These are phyloP conservation scores for Sebastolobus altivelis DNA, from an alignment of 2,797 vertebrate species.

Conservation along the genomic window DNA sequence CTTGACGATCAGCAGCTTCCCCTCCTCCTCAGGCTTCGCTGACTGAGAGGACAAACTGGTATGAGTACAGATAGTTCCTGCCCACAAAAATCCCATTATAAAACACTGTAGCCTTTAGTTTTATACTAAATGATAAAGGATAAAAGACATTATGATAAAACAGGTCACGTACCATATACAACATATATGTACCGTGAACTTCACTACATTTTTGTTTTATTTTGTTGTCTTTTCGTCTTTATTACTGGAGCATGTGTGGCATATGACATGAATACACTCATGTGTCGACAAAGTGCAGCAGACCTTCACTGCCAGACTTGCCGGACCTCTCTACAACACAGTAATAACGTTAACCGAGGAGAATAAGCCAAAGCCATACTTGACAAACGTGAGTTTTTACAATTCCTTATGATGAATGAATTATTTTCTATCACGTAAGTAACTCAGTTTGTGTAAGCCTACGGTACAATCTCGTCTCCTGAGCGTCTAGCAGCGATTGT, in stretches of 20 bases:
- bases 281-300: neutral
- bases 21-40: slow-evolving; percentile 52
- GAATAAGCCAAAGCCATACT: no score
- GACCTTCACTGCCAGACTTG: neutral
- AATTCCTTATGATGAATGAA: no score
- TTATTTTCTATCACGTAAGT: no score
- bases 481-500: no score
- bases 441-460: no score
- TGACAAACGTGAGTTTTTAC: no score
- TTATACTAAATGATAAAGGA: neutral
- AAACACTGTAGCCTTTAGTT: neutral
- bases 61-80: neutral
- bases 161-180: no score
- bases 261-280: neutral
- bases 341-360: no score
- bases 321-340: no score
- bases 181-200: neutral
- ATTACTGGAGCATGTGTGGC: neutral
- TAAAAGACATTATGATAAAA: neutral
- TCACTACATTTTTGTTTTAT: neutral
- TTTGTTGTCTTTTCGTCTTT: neutral
- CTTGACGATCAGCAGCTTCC: slow-evolving; percentile 71
- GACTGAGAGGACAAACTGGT: slow-evolving; percentile 49
- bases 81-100: neutral
- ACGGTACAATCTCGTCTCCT: no score